Conservation (phyloP, 2,113 vertebrate species). For the Nesoenas mayeri region DNA sequence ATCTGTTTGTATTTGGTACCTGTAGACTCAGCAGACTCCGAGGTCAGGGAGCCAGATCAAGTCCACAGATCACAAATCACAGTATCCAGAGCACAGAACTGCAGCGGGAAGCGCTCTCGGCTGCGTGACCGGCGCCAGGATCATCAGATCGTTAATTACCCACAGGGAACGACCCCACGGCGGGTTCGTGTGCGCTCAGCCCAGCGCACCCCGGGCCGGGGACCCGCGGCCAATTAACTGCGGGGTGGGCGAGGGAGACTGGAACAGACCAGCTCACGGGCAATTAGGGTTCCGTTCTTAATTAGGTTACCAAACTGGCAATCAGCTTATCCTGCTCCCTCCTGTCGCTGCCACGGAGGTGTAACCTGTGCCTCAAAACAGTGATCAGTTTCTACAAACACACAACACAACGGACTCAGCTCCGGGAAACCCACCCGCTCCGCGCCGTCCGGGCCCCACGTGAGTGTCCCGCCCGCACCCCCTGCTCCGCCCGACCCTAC, state of each 20-base stretch:
- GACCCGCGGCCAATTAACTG: too few species aligned
- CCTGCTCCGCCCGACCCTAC: too few species aligned
- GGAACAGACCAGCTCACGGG: fast-evolving
- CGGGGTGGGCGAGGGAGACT: too few species aligned
- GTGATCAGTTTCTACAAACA: background rate
- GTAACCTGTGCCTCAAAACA: too few species aligned
- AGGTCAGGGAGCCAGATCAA: background rate
- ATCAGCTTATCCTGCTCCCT: fast-evolving
- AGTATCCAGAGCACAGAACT: background rate
- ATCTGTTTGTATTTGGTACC: background rate
- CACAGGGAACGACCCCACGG: fast-evolving
- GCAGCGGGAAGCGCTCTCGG: background rate
- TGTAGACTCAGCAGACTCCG: background rate
- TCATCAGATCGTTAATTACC: too few species aligned
- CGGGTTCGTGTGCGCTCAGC: fast-evolving
- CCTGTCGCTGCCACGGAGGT: background rate
- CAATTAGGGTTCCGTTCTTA: fast-evolving
- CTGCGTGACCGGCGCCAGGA: background rate
- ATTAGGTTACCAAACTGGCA: background rate
- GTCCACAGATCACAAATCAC: background rate
- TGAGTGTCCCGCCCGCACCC: too few species aligned
- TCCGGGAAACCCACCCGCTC: background rate
- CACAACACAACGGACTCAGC: too few species aligned
- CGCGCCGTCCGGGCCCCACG: too few species aligned
- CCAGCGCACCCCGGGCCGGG: fast-evolving